Percentiles rank a stretch among this genome's conserved stretches.
phyloP scores from a whole-genome alignment of 2,113 vertebrate species.

The Taxidea taxus region DNA sequence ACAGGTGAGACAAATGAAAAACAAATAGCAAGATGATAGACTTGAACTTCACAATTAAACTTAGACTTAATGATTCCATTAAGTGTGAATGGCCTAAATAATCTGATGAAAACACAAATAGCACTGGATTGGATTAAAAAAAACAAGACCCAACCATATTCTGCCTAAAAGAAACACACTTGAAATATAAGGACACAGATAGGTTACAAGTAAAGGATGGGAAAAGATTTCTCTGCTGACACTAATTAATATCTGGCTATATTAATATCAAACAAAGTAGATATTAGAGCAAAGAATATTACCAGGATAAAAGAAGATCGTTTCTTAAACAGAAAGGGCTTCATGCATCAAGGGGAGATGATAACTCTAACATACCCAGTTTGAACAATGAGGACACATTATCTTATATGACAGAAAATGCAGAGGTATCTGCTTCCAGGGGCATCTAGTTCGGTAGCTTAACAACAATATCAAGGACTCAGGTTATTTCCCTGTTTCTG shows the following conservation, averaged over 20 bases:
- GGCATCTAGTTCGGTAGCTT: background rate
- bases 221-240: background rate
- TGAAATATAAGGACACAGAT: background rate
- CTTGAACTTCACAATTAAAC: background rate
- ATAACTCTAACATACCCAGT: background rate
- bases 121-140: background rate
- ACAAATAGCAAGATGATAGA: background rate
- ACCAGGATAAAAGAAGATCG: background rate
- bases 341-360: background rate
- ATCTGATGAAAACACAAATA: background rate
- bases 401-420: background rate
- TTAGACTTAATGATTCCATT: background rate
- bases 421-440: background rate
- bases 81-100: constrained; percentile 6
- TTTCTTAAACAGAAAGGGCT: background rate
- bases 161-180: background rate
- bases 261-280: background rate
- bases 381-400: background rate
- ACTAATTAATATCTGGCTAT: background rate
- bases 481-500: background rate
- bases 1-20: background rate
- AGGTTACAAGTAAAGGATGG: background rate
- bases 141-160: background rate
- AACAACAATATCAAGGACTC: background rate
- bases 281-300: background rate